Base-by-base conservation (phyloP, 2,888 invertebrate genomes). In the Lumbricus terrestris region DNA sequence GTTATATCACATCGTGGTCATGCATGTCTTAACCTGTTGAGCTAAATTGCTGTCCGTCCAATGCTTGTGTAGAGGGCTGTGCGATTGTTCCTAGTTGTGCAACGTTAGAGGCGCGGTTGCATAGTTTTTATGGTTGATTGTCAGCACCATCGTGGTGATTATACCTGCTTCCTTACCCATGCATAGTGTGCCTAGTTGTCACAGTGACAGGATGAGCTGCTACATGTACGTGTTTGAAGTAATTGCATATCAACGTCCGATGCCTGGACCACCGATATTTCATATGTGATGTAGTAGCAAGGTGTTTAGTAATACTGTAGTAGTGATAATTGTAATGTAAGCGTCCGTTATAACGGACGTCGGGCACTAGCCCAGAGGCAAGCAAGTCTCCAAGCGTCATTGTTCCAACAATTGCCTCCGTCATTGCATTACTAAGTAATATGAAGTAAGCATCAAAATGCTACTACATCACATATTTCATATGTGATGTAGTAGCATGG, bases 1-100 rank as follows among this genome's bases (percentile, higher is more conserved):
- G n/a, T 69, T 69, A 69, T 47, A 8, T 47, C 15, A 16, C 8
- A 11, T 47, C 8, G 47, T 47, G 47, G 23, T 47, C 47, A 23
- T 69, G 6, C 69, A n/a, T 69, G 29, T 69, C n/a, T n/a, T 5
- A 69, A 69, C 69, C 69, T 69, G 69, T 69, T 69, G n/a, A 11
- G 69, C 69, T 69, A 69, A n/a, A n/a, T 69, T 69, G 69, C 69
- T 69, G 69, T 69, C 69, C 69, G 69, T 69, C 69, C 69, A 69
- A 11, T 69, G 69, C n/a, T 69, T 69, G n/a, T 8, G 0, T 69
- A 69, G 69, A 29, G 4, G 69, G 69, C 69, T 69, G 8, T n/a
- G 69, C n/a, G 69, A n/a, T 69, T n/a, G 69, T 69, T 69, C 47
- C 29, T 69, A n/a, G 69, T n/a, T n/a, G 5, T 69, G 69, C n/a